phyloP scores from a whole-genome alignment of 1,140 invertebrate species.

The Brachionus manjavacas region DNA sequence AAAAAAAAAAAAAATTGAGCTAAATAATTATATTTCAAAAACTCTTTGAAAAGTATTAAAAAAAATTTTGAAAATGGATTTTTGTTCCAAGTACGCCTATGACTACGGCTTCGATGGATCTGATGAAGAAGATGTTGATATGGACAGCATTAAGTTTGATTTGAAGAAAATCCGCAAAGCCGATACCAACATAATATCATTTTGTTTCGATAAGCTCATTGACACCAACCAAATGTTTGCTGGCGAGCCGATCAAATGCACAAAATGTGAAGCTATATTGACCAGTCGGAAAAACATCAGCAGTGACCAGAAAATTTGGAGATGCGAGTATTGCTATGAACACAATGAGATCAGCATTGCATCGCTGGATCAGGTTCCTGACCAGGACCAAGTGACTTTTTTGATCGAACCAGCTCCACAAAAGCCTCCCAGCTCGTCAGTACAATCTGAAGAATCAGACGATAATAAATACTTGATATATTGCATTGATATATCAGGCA shows the following conservation, averaged over 20 bases:
- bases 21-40: no score
- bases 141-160: background rate
- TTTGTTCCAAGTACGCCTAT: conserved; percentile 27
- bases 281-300: background rate
- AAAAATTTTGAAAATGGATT: conserved; percentile 29
- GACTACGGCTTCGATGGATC: conserved; percentile 29
- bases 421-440: background rate
- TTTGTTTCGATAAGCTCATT: background rate
- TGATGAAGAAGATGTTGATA: background rate
- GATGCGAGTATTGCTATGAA: conserved; percentile 51
- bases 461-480: conserved; percentile 46
- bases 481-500: conserved; percentile 53
- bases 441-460: conserved; percentile 38
- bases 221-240: background rate
- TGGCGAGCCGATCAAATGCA: conserved; percentile 11
- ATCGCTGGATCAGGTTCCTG: conserved; percentile 48
- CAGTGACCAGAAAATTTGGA: conserved; percentile 5
- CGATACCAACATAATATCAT: conserved; percentile 30
- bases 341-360: conserved; percentile 46
- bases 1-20: background rate
- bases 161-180: background rate
- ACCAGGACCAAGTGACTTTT: conserved; percentile 49
- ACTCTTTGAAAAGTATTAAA: no score
- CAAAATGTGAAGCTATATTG: conserved; percentile 24
- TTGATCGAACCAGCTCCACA: conserved; percentile 46